Evolutionary conservation across 2,797 vertebrate species (phyloP).

Genomic region (Eurystomus glaucurus): DNA sequence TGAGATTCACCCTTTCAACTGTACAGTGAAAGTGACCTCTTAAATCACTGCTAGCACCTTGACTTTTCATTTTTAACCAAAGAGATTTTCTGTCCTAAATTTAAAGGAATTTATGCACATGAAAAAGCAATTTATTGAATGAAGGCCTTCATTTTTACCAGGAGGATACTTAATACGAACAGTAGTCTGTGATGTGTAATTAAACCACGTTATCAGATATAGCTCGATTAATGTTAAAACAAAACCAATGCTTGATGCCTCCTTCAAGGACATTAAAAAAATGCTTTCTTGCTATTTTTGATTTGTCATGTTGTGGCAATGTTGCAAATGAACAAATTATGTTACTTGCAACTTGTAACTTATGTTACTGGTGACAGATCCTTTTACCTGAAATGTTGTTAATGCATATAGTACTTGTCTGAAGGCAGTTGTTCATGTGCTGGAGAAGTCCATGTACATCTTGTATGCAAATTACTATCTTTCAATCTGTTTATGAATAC

Average conservation of each 20-base stretch:
- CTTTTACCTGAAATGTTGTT: slow-evolving; percentile 51
- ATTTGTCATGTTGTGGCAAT: slow-evolving; percentile 33
- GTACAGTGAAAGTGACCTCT: neutral
- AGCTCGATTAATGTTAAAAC: slow-evolving; percentile 66
- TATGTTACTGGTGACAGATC: neutral
- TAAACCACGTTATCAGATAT: slow-evolving; percentile 60
- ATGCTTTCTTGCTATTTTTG: slow-evolving; percentile 19
- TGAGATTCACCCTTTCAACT: neutral
- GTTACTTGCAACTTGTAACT: neutral
- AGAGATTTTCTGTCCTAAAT: slow-evolving; percentile 11
- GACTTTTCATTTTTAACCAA: neutral
- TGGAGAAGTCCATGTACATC: slow-evolving; percentile 20
- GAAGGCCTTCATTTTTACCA: slow-evolving; percentile 48
- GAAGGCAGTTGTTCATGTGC: slow-evolving; percentile 47
- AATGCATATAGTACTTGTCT: slow-evolving; percentile 7
- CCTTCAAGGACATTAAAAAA: slow-evolving; percentile 27
- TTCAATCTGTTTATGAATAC: slow-evolving; percentile 63
- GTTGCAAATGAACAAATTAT: slow-evolving; percentile 49
- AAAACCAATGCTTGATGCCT: slow-evolving; percentile 53
- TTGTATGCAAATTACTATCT: slow-evolving; percentile 67
- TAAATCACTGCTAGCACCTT: neutral
- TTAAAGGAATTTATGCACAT: slow-evolving; percentile 51
- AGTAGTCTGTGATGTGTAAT: slow-evolving; percentile 37
- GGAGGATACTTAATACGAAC: slow-evolving; percentile 36
- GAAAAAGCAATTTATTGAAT: slow-evolving; percentile 64